Evolutionary conservation across 2,797 vertebrate species (phyloP).

Genomic region (Coendou prehensilis): DNA sequence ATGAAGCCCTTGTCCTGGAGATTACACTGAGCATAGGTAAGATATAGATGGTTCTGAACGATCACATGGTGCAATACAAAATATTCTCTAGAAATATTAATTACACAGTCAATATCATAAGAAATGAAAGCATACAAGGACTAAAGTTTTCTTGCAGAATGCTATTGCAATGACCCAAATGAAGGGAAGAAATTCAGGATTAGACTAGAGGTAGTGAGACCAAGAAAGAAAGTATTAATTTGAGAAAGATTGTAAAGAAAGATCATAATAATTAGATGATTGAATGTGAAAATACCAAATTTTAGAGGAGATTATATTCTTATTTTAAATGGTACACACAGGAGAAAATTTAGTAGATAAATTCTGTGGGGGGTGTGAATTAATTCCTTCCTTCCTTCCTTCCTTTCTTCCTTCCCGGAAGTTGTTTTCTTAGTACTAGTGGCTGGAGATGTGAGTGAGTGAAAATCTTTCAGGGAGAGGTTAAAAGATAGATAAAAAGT

Average conservation of each 20-base stretch:
- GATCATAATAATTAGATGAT: background rate
- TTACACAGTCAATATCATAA: background rate
- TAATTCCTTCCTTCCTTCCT: background rate
- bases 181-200: background rate
- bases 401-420: background rate
- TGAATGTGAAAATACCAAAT: background rate
- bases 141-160: background rate
- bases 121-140: background rate
- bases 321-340: slow-evolving; percentile 9
- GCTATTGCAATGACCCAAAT: background rate
- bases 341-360: slow-evolving; percentile 45
- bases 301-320: slow-evolving; percentile 7
- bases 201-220: background rate
- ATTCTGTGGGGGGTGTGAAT: background rate
- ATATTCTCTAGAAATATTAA: background rate
- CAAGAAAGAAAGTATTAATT: background rate
- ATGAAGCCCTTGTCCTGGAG: background rate
- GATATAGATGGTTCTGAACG: background rate
- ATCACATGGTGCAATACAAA: background rate
- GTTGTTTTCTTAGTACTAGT: slow-evolving; percentile 1
- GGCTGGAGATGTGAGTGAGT: background rate
- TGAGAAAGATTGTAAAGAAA: slow-evolving; percentile 22
- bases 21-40: background rate
- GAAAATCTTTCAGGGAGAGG: background rate
- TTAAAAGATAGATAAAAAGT: background rate